Conservation (phyloP, 2,797 vertebrate genomes). For the Clarias laeviceps region DNA sequence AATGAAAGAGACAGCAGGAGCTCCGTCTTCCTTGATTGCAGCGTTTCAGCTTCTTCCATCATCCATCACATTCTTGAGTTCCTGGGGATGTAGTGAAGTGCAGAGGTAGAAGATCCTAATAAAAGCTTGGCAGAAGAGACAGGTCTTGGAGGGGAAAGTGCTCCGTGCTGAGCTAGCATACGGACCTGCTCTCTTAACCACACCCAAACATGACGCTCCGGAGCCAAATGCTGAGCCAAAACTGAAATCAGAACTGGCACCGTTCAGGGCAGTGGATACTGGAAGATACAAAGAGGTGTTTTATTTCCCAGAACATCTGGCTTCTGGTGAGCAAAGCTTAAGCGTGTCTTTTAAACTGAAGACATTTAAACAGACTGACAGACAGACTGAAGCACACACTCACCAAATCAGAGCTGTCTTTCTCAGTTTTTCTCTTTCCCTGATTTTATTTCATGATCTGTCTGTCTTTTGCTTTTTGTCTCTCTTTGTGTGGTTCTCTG, state of each 20-base stretch:
- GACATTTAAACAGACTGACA: neutral
- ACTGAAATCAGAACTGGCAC: neutral
- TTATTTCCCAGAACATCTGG: constrained; percentile 17
- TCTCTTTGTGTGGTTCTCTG: neutral
- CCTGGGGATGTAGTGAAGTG: constrained; percentile 14
- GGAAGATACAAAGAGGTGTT: neutral
- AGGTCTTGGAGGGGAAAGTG: neutral
- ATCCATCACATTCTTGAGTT: constrained; percentile 26
- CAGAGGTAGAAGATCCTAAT: constrained; percentile 22
- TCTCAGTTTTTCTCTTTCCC: neutral
- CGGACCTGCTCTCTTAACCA: neutral
- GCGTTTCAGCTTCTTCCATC: constrained; percentile 28
- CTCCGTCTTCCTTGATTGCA: constrained; percentile 45
- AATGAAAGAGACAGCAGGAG: constrained; percentile 24
- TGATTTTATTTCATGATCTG: neutral
- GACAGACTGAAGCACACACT: neutral
- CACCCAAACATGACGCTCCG: neutral
- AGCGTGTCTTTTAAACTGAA: neutral
- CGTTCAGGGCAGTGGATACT: neutral
- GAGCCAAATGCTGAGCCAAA: neutral
- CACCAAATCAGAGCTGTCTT: neutral
- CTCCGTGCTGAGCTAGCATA: neutral
- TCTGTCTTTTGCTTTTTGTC: neutral
- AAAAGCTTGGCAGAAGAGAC: constrained; percentile 5
- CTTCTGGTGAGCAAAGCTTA: neutral